phyloP scores from a whole-genome alignment of 2,113 vertebrate species.

The Peromyscus polionotus region DNA sequence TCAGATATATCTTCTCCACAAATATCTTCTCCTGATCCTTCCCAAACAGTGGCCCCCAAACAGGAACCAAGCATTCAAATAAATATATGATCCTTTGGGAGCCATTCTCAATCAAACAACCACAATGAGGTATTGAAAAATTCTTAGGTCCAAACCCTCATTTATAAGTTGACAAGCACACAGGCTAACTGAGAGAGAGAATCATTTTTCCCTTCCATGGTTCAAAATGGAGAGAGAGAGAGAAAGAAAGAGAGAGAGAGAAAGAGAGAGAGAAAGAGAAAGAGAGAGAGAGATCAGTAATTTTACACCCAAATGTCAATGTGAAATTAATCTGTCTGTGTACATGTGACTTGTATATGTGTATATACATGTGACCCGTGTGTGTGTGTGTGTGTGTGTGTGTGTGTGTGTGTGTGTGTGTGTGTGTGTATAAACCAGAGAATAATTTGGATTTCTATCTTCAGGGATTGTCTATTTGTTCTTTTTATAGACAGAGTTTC shows the following conservation, averaged over 20 bases:
- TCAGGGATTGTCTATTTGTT: not conserved
- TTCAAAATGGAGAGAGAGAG: not conserved
- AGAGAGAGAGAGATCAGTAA: not conserved
- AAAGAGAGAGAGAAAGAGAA: not conserved
- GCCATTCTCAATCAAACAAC: not conserved
- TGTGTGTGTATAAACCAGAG: not conserved
- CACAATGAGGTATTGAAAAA: not conserved
- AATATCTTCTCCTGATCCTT: not conserved
- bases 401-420: not conserved
- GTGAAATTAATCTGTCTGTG: not conserved
- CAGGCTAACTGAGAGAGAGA: not conserved
- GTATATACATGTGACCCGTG: not conserved
- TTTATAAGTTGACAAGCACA: not conserved
- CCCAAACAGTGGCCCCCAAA: not conserved
- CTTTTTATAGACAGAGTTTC: not conserved
- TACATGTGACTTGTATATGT: not conserved
- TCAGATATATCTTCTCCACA: not conserved
- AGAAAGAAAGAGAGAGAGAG: too few relatives aligned
- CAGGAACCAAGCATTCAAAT: not conserved
- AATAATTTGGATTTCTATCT: not conserved
- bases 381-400: not conserved
- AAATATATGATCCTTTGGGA: not conserved
- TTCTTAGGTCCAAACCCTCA: not conserved
- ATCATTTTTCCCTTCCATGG: not conserved
- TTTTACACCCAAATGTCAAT: conserved; percentile 4